A percentile compares a stretch with the other conserved stretches of the same genome.
phyloP scores from a whole-genome alignment of 2,888 invertebrate species.

The Calameuta idolon region DNA sequence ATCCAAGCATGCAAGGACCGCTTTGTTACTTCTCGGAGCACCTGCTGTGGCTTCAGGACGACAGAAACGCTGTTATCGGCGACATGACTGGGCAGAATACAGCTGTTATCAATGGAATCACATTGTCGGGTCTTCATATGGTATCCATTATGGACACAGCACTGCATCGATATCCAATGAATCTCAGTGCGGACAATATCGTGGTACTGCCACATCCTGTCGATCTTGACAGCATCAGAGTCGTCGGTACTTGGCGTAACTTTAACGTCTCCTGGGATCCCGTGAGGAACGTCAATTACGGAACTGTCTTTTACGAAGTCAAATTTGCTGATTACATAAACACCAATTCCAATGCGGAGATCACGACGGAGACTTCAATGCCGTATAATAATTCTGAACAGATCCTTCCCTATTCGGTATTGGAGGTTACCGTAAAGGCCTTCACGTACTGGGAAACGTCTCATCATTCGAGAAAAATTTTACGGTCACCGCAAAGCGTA shows the following conservation, averaged over 20 bases:
- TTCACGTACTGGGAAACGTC: conserved; percentile 89
- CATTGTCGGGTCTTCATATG: conserved; percentile 75
- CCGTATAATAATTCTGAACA: conserved; percentile 66
- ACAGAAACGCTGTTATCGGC: conserved; percentile 79
- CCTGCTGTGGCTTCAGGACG: conserved; percentile 85
- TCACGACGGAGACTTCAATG: conserved; percentile 56
- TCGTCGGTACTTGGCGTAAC: conserved; percentile 81
- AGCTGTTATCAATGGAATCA: conserved; percentile 75
- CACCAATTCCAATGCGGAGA: conserved; percentile 70
- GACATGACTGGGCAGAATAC: conserved; percentile 82
- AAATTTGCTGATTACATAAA: conserved; percentile 74
- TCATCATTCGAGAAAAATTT: conserved; percentile 71
- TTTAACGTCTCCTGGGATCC: conserved; percentile 90
- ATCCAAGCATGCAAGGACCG: conserved; percentile 76
- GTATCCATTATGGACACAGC: conserved; percentile 81
- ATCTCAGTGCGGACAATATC: conserved; percentile 66
- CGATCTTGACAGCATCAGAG: conserved; percentile 74
- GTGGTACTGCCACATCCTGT: conserved; percentile 83
- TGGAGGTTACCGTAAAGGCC: conserved; percentile 82
- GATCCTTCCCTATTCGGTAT: conserved; percentile 77
- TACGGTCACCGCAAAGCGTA: conserved; percentile 83
- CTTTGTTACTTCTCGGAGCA: conserved; percentile 85
- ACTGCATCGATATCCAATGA: conserved; percentile 73
- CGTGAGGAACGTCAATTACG: conserved; percentile 80
- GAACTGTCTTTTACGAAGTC: conserved; percentile 85